Evolutionary conservation across 64 coral and sea anemone genomes (phyloP).

Genomic region (Stichodactyla helianthus): DNA sequence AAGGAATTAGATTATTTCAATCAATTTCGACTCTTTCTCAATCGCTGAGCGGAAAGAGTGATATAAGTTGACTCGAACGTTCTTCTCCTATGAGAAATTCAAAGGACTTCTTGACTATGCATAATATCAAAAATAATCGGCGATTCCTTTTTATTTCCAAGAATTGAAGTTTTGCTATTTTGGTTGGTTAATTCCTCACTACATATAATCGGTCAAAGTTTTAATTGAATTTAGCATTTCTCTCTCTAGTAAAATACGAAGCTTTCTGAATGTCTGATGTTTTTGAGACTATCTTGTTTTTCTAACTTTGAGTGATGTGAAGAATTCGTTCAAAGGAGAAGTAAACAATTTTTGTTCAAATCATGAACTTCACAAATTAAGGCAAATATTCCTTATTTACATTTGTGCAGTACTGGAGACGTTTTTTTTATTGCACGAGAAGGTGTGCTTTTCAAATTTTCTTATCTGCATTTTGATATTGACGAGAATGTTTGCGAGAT

Average conservation of each 20-base stretch:
- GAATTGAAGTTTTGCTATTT: neutral
- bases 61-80: neutral
- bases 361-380: neutral
- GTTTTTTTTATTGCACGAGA: neutral
- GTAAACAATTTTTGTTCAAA: neutral
- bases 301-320: slow-evolving; percentile 6
- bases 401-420: neutral
- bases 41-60: neutral
- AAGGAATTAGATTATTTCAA: slow-evolving; percentile 13
- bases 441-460: neutral
- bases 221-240: slow-evolving; percentile 6
- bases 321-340: neutral
- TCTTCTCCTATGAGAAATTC: neutral
- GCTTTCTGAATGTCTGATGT: neutral
- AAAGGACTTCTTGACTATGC: neutral
- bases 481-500: neutral
- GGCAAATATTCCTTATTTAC: neutral
- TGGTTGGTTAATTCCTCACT: neutral
- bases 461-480: neutral
- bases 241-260: neutral
- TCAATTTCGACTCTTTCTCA: slow-evolving; percentile 11
- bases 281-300: neutral
- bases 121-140: neutral
- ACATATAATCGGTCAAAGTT: neutral
- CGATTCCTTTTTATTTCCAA: neutral